phyloP scores from a whole-genome alignment of 2,797 vertebrate genomes.

The Rallus crepitans region DNA sequence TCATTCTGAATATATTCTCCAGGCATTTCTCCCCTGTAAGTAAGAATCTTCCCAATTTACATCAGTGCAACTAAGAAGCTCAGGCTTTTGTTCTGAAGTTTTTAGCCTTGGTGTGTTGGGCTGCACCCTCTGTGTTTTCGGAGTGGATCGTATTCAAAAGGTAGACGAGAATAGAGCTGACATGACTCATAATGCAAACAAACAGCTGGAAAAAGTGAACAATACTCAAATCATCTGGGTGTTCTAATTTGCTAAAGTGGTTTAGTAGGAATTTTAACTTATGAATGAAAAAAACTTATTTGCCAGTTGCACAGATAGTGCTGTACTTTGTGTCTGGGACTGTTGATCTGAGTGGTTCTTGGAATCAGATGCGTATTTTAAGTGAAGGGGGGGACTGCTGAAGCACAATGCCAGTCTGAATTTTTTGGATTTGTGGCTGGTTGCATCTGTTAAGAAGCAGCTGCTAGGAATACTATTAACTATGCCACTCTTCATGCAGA shows the following conservation, averaged over 20 bases:
- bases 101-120: not conserved
- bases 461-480: not conserved
- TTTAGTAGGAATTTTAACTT: constrained; percentile 22
- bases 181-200: constrained; percentile 59
- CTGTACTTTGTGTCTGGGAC: not conserved
- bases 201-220: constrained; percentile 66
- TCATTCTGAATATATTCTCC: not conserved
- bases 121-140: constrained; percentile 9
- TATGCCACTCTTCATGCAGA: not conserved
- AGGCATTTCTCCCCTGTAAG: not conserved
- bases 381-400: not conserved
- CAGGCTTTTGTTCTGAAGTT: not conserved
- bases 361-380: not conserved
- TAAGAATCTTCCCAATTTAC: not conserved
- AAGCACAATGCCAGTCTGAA: not conserved
- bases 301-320: not conserved
- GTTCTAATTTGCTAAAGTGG: not conserved
- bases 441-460: not conserved
- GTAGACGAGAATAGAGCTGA: constrained; percentile 42
- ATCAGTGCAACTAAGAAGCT: not conserved
- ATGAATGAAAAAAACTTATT: not conserved
- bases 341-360: not conserved
- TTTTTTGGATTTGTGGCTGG: not conserved
- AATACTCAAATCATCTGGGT: not conserved
- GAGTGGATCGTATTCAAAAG: not conserved